Evolutionary conservation across 2,113 vertebrate species (phyloP).

Genomic region (Ceyx cyanopectus): DNA sequence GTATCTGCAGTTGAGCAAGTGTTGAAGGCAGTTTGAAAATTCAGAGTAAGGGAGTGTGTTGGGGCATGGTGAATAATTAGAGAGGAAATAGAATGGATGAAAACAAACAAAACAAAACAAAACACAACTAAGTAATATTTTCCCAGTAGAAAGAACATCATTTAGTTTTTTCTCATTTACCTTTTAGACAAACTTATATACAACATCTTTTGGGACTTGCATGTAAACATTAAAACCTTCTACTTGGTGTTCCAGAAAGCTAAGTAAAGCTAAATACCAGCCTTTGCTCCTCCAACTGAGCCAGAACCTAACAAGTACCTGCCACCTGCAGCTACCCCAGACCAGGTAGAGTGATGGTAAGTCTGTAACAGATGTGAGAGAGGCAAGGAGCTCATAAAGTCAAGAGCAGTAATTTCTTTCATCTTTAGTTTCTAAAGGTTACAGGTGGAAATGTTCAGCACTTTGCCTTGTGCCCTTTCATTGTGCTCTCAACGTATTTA

Average conservation of each 20-base stretch:
- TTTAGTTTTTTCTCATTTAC: not conserved
- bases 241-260: not conserved
- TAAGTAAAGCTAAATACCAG: rapidly evolving
- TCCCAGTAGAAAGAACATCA: not conserved
- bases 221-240: not conserved
- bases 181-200: not conserved
- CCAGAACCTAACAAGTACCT: not conserved
- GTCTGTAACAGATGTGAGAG: not conserved
- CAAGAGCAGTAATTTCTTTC: not conserved
- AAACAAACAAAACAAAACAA: not conserved
- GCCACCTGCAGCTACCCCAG: not conserved
- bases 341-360: not conserved
- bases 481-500: not conserved
- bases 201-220: not conserved
- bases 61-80: not conserved
- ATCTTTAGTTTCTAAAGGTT: not conserved
- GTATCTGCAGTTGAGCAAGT: not conserved
- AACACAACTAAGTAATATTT: not conserved
- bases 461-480: not conserved
- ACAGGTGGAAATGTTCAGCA: not conserved
- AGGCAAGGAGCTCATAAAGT: not conserved
- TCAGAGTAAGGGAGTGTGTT: not conserved
- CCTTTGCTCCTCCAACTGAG: not conserved
- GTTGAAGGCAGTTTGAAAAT: not conserved
- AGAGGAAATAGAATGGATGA: not conserved